These are phyloP conservation scores for Patiria miniata DNA, from an alignment of 35 echinoderm and acorn worm genomes.

Conservation along the genomic window DNA sequence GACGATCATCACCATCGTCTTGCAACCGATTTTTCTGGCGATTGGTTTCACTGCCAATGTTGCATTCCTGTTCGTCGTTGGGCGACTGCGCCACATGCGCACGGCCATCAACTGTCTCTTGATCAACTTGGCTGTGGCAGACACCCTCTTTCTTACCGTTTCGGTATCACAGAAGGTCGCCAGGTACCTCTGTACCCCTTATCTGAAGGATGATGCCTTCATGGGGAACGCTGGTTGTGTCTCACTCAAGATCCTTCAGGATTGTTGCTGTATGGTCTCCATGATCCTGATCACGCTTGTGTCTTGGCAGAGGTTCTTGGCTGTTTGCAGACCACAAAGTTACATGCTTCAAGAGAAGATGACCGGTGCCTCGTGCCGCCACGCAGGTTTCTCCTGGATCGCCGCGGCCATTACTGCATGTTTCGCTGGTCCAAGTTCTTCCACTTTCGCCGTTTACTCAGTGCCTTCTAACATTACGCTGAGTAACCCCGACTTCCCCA, in stretches of 20 bases:
- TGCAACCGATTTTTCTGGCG: slow-evolving; percentile 52
- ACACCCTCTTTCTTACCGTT: slow-evolving; percentile 38
- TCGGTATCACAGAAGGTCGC: slow-evolving; percentile 48
- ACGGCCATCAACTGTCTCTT: slow-evolving; percentile 70
- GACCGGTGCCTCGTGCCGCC: background rate
- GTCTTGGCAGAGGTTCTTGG: slow-evolving; percentile 62
- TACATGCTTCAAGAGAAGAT: slow-evolving; percentile 29
- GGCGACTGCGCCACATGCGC: slow-evolving; percentile 44
- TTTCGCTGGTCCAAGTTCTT: slow-evolving; percentile 47
- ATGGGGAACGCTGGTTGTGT: slow-evolving; percentile 37
- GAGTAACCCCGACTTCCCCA: slow-evolving; percentile 2
- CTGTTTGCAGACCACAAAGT: slow-evolving; percentile 64
- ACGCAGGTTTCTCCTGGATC: slow-evolving; percentile 34
- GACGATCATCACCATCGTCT: background rate
- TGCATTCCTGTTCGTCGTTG: slow-evolving; percentile 40
- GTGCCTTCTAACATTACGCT: slow-evolving; percentile 13
- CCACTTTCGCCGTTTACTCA: slow-evolving; percentile 7
- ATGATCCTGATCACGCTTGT: slow-evolving; percentile 54
- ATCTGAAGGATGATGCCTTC: slow-evolving; percentile 33
- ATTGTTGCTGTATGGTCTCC: slow-evolving; percentile 49
- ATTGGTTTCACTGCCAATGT: slow-evolving; percentile 52
- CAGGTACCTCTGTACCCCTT: slow-evolving; percentile 33
- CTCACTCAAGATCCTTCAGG: slow-evolving; percentile 1
- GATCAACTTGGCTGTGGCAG: slow-evolving; percentile 60
- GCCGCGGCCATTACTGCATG: slow-evolving; percentile 13